Percentiles rank a stretch among this genome's conserved stretches.
Conservation (phyloP, 2,113 vertebrate genomes). For the Myiozetetes cayanensis region DNA sequence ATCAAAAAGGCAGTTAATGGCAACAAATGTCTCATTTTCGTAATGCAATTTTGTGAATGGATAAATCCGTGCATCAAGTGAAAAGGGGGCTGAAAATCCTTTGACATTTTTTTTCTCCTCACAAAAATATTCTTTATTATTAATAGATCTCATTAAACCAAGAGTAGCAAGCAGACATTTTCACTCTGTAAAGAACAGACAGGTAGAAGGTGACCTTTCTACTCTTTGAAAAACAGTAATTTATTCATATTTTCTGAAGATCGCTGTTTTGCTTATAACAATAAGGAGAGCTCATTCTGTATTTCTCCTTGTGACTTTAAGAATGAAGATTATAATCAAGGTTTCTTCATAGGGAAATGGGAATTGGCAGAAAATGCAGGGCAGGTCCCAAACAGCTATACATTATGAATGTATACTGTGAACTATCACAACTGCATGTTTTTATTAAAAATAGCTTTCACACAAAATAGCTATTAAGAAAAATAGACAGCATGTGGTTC, state of each 20-base stretch:
- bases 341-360: neutral
- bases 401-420: neutral
- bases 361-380: neutral
- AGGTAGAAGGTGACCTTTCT: constrained; percentile 27
- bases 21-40: neutral
- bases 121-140: neutral
- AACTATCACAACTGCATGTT: neutral
- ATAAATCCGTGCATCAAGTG: neutral
- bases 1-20: neutral
- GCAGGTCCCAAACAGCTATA: neutral
- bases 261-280: constrained; percentile 1
- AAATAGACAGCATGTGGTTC: neutral
- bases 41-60: neutral
- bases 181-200: neutral
- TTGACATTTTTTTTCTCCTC: neutral
- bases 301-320: neutral
- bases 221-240: neutral
- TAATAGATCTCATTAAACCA: constrained; percentile 24
- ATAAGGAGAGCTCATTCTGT: neutral
- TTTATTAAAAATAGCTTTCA: neutral
- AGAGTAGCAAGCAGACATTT: neutral
- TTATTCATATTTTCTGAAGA: constrained; percentile 16
- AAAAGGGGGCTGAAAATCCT: neutral
- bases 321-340: neutral
- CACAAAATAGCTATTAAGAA: neutral